phyloP scores from a whole-genome alignment of 2,797 vertebrate genomes.

The Staurois parvus region DNA sequence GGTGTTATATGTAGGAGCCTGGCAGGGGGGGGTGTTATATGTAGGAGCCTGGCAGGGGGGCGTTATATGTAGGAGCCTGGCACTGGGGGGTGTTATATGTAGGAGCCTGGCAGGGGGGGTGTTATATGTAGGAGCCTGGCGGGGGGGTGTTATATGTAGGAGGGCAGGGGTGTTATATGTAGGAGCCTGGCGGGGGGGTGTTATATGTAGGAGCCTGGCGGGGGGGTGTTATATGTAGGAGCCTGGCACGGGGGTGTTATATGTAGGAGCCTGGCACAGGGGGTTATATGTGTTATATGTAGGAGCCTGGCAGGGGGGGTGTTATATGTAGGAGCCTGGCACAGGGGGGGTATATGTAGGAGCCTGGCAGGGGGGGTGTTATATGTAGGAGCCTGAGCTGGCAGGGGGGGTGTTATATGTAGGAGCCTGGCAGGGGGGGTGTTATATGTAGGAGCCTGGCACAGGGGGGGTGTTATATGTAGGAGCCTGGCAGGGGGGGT shows the following conservation, averaged over 20 bases:
- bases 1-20: neutral
- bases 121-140: too few relatives aligned
- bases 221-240: neutral
- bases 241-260: neutral
- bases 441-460: too few relatives aligned
- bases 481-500: neutral
- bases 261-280: too few relatives aligned
- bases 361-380: neutral
- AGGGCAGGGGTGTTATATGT: neutral
- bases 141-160: neutral
- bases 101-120: too few relatives aligned
- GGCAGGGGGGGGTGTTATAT: neutral
- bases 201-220: neutral
- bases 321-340: neutral
- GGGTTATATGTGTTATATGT: neutral
- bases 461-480: neutral
- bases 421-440: too few relatives aligned
- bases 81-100: too few relatives aligned
- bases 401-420: too few relatives aligned
- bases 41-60: neutral
- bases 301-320: neutral
- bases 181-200: neutral
- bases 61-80: too few relatives aligned
- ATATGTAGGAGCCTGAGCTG: neutral
- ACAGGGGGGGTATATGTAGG: neutral